Evolutionary conservation across 2,797 vertebrate species (phyloP), one percentile per base, ranked within the genome.

Genomic region (Manis crassicaudata): DNA sequence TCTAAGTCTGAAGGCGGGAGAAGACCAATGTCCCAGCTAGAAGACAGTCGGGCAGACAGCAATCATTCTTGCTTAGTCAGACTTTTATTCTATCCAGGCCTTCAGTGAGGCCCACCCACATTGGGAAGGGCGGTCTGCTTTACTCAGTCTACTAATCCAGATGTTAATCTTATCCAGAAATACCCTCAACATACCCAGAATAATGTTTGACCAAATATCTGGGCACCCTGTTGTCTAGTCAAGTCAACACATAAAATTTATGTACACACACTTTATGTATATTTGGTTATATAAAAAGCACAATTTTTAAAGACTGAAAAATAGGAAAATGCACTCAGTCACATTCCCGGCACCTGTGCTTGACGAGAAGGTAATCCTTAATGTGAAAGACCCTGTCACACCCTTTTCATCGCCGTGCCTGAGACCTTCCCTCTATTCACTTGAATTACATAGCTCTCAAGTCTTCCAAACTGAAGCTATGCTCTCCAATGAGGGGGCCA

Each of bases 401-500:
- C 14, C 68, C 68, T 29, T 37, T 29, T 43, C 4, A 7, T 32
- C 75, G 27, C 21, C 11, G 9, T 23, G 29, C 29, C 3, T 0
- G 1, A 50, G 84, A 80, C 72, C 54, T 63, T 60, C 37, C 75
- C 68, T 88, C 77, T 27, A 7, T 70, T 40, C 90, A 90, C 89
- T 68, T 62, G 35, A 82, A 60, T 90, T 82, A 37, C 29, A 43
- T 13, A 4, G 5, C 82, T 3, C 5, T 11, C 52, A 27, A 73
- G 76, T 54, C 70, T 29, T 77, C 87, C 7, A 17, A 68, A 82
- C 75, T 60, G 88, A 88, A 92, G 80, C 73, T 37, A 5, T 88
- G 62, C 35, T 97, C 97, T 96, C 46, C 37, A 86, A 1, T 68
- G 56, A 90, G 58, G 82, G 56, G 37, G 96, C 84, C 83, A 62